A percentile compares a stretch with the other conserved stretches of the same genome.
phyloP scores from a whole-genome alignment of 2,113 vertebrate genomes.

The Reinhardtius hippoglossoides region DNA sequence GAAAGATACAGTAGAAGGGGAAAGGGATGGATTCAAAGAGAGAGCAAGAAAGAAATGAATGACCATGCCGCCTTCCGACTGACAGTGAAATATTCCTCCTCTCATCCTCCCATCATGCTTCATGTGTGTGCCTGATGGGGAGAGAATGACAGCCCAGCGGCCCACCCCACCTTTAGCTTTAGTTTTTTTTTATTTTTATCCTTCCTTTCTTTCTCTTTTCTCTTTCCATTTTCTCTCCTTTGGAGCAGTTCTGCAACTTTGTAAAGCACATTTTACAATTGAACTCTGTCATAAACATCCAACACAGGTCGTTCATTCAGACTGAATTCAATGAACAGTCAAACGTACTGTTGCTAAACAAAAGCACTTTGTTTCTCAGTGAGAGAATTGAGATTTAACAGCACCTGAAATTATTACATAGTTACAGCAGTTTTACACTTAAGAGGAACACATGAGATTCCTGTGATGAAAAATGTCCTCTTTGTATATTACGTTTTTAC shows the following conservation, averaged over 20 bases:
- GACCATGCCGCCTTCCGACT: constrained; percentile 83
- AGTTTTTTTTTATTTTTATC: neutral
- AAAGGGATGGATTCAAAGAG: constrained; percentile 39
- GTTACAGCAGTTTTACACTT: no score
- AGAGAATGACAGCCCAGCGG: constrained; percentile 81
- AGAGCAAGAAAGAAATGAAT: constrained; percentile 88
- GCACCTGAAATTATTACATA: no score
- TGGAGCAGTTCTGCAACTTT: constrained; percentile 11
- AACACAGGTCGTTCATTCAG: neutral
- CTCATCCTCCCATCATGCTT: constrained; percentile 91
- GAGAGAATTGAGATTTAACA: neutral
- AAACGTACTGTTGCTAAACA: no score
- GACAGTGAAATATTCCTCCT: constrained; percentile 98
- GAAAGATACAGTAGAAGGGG: constrained; percentile 51
- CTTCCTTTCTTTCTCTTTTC: constrained; percentile 8
- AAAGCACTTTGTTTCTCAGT: no score
- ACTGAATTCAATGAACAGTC: no score
- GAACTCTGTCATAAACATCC: neutral
- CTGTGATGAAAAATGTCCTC: no score
- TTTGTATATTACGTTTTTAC: no score
- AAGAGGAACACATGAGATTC: no score
- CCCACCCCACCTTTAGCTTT: constrained; percentile 47
- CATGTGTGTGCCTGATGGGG: constrained; percentile 84
- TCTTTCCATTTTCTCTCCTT: constrained; percentile 1
- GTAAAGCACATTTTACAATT: neutral